phyloP scores from a whole-genome alignment of 2,797 vertebrate genomes.

The Mycteria americana region DNA sequence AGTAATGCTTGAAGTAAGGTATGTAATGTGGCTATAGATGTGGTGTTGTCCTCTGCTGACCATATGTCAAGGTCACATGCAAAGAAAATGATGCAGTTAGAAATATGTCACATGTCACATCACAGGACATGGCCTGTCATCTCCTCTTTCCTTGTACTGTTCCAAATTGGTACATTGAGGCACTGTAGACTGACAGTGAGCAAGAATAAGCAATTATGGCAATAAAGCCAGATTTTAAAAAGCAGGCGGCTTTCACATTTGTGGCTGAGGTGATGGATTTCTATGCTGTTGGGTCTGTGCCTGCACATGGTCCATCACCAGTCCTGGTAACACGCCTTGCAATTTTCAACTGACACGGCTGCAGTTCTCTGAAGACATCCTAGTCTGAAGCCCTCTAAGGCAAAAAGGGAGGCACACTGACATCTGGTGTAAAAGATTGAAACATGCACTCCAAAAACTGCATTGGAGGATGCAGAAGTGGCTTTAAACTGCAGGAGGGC shows the following conservation, averaged over 20 bases:
- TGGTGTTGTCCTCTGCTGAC: neutral
- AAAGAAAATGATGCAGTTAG: neutral
- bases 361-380: neutral
- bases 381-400: neutral
- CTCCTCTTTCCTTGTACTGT: neutral
- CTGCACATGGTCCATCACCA: neutral
- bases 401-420: neutral
- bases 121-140: neutral
- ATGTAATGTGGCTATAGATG: neutral
- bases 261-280: neutral
- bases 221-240: neutral
- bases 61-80: neutral
- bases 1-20: neutral
- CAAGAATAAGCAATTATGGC: neutral
- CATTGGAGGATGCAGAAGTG: neutral
- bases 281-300: neutral
- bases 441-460: neutral
- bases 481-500: neutral
- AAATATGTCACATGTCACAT: neutral
- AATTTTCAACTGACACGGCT: neutral
- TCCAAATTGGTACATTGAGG: neutral
- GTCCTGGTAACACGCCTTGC: neutral
- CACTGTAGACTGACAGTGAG: neutral
- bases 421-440: neutral
- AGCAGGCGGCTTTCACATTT: neutral